These are phyloP conservation scores for Carcharodon carcharias DNA, from an alignment of 2,797 vertebrate species.

Conservation along the genomic window DNA sequence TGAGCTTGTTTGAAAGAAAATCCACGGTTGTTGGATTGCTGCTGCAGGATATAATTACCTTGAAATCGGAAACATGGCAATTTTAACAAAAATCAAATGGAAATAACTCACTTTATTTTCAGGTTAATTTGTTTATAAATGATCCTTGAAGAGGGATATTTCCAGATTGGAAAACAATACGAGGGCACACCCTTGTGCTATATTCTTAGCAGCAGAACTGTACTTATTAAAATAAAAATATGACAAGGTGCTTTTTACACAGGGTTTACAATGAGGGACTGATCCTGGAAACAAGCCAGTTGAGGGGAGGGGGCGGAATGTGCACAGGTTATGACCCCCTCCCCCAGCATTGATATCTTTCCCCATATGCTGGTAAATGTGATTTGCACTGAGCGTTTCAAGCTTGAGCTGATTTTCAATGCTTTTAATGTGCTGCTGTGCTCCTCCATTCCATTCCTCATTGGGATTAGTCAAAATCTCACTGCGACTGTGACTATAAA, in stretches of 20 bases:
- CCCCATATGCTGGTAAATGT: not conserved
- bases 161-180: not conserved
- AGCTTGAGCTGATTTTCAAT: not conserved
- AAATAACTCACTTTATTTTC: not conserved
- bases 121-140: not conserved
- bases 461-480: not conserved
- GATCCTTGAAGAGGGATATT: not conserved
- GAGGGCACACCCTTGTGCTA: not conserved
- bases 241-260: not conserved
- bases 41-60: not conserved
- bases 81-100: not conserved
- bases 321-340: not conserved
- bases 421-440: not conserved
- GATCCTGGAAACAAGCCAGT: not conserved
- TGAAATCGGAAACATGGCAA: not conserved
- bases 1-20: constrained; percentile 19
- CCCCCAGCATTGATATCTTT: not conserved
- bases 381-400: not conserved
- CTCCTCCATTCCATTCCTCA: not conserved
- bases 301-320: too few species aligned
- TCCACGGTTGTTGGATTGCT: not conserved
- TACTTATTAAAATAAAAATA: not conserved
- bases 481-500: not conserved
- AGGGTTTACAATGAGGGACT: not conserved
- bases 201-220: not conserved